Evolutionary conservation across 35 echinoderm and acorn worm genomes (phyloP).

Genomic region (Acanthaster planci): DNA sequence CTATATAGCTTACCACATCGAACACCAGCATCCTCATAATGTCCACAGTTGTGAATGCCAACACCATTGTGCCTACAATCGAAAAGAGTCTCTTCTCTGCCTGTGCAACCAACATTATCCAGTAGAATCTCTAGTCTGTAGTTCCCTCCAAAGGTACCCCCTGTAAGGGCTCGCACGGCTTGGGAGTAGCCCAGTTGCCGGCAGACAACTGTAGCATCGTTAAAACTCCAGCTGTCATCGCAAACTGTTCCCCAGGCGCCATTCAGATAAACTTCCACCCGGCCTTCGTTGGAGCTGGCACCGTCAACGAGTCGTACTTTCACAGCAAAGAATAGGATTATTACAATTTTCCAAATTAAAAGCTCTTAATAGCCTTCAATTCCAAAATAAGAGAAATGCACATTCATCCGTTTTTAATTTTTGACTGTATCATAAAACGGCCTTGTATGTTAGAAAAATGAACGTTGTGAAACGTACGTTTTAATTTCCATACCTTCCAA

Average conservation of each 20-base stretch:
- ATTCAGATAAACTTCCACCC: constrained; percentile 24
- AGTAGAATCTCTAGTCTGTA: constrained; percentile 43
- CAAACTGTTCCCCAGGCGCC: constrained; percentile 35
- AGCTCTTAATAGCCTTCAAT: no score
- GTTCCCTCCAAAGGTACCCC: constrained; percentile 21
- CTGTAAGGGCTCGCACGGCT: background rate
- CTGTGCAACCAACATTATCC: constrained; percentile 65
- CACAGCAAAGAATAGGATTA: no score
- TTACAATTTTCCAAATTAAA: no score
- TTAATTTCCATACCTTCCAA: no score
- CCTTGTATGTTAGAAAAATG: no score
- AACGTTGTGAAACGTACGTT: no score
- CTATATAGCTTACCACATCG: constrained; percentile 17
- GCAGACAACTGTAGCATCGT: constrained; percentile 2
- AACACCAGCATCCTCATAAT: constrained; percentile 70
- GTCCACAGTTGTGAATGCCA: constrained; percentile 52
- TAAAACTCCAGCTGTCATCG: constrained; percentile 7
- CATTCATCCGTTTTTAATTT: no score
- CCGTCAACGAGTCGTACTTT: constrained; percentile 19
- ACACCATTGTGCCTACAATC: constrained; percentile 56
- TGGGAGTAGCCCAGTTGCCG: background rate
- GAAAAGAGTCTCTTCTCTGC: constrained; percentile 52
- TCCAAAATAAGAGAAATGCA: no score
- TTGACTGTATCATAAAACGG: no score
- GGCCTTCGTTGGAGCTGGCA: constrained; percentile 12